Conservation (phyloP, 1,140 invertebrate species). For the Tetramorium parvispinum region DNA sequence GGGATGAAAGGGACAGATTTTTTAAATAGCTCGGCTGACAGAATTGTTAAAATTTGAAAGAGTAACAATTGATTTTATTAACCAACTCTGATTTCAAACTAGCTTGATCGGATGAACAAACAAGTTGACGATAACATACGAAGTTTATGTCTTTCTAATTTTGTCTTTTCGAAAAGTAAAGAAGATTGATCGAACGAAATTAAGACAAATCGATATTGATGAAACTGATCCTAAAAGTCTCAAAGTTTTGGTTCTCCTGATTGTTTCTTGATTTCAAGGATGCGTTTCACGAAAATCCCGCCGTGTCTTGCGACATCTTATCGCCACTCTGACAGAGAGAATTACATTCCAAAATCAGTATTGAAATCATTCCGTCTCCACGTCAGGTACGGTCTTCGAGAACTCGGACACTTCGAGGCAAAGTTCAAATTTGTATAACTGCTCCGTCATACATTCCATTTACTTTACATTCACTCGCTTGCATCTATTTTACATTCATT, state of each 20-base stretch:
- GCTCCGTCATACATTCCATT: neutral
- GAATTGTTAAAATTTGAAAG: neutral
- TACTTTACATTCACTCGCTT: neutral
- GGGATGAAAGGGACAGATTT: neutral
- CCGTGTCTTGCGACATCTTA: neutral
- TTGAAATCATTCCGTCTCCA: conserved; percentile 79
- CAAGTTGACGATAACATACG: neutral
- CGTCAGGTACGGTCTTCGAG: conserved; percentile 68
- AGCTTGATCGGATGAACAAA: neutral
- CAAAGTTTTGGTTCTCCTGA: neutral
- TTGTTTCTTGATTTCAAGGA: neutral
- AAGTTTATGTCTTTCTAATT: neutral
- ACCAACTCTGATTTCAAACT: neutral
- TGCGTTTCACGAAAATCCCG: neutral
- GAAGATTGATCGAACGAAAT: neutral
- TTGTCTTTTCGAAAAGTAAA: no score
- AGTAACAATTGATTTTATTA: neutral
- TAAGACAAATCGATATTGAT: neutral
- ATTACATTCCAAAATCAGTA: conserved; percentile 85
- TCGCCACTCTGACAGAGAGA: conserved; percentile 45
- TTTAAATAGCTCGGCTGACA: neutral
- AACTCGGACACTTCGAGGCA: conserved; percentile 39
- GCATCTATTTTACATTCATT: neutral
- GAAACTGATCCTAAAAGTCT: neutral
- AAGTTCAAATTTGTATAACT: conserved; percentile 10